Base-by-base conservation (phyloP, 2,113 vertebrate genomes). In the Speoplatyrhinus poulsoni region DNA sequence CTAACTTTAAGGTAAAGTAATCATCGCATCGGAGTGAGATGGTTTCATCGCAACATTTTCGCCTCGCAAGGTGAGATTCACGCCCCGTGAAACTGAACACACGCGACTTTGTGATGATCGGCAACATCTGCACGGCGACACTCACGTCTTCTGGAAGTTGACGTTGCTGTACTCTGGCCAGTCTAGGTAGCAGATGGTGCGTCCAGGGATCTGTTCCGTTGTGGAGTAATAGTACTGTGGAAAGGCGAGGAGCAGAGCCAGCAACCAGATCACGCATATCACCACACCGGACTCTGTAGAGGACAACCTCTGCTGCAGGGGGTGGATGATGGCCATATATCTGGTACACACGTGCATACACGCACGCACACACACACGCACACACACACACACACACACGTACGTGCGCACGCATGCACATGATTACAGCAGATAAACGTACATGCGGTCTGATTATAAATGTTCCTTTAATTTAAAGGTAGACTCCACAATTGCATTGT, bases 301-400 rank as follows among this genome's bases (percentile, higher is more conserved):
- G 0, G 98, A 97, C 79, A 99, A 93, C 16, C 97, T 93, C 60
- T 96, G 98, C 84, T 95, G 92, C 70, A 99, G 92, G 0, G 97
- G 98, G 72, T 98, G 96, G 82, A 99, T 99, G 87, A 99, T 99
- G 62, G 97, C 97, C 96, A 98, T 91, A 88, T 99, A 99, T 91
- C 98, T 99, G 90, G 74, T 70, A 50, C 63, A 69, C 65, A 72
- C 53, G 26, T 26, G 26, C 26, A 26, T 26, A 48, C 19, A 32
- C 46, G n/a, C 16, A 15, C 19, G 47, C 15, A 63, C 46, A 62
- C 8, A 33, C 46, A 17, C 65, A 61, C 17, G 19, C 60, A 46
- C 36, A 60, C 17, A 46, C 15, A 70, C 41, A 56, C 13, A 48
- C 19, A 48, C 19, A 32, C 46, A 33, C 41, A 15, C 19, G 26